Conservation (phyloP, 2,113 vertebrate species). For the Athene cunicularia region DNA sequence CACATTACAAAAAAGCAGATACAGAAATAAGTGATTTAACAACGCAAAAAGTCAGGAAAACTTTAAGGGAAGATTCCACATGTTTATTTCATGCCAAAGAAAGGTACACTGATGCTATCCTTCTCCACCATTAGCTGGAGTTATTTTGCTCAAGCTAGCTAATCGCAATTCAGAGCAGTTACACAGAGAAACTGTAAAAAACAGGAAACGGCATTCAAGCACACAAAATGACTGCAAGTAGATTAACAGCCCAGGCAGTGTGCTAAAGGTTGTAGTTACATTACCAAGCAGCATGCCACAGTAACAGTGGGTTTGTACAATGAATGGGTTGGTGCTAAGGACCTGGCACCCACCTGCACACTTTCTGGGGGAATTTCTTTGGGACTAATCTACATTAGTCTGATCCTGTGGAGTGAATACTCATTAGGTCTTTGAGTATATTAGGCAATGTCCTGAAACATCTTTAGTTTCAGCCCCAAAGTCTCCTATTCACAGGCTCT, state of each 20-base stretch:
- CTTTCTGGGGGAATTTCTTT: not conserved
- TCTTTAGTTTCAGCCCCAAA: not conserved
- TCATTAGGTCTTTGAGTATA: not conserved
- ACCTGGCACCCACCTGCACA: not conserved
- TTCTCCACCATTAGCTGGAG: not conserved
- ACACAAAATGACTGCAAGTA: not conserved
- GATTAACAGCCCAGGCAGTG: not conserved
- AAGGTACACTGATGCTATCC: not conserved
- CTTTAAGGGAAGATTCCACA: constrained; percentile 12
- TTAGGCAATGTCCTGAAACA: not conserved
- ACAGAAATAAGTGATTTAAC: constrained; percentile 40
- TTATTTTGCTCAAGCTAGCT: not conserved
- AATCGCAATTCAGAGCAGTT: not conserved
- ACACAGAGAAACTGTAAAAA: not conserved
- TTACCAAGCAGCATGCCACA: not conserved
- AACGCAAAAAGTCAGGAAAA: not conserved
- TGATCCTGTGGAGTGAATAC: not conserved
- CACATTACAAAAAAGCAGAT: constrained; percentile 19
- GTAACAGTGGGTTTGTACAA: not conserved
- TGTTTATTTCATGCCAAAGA: not conserved
- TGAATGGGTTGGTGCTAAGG: not conserved
- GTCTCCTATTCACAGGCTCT: not conserved
- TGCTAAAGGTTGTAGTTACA: not conserved
- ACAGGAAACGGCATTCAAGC: not conserved
- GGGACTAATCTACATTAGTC: not conserved